Evolutionary conservation across 2,888 invertebrate genomes (phyloP).

Genomic region (Lochmaea crataegi): DNA sequence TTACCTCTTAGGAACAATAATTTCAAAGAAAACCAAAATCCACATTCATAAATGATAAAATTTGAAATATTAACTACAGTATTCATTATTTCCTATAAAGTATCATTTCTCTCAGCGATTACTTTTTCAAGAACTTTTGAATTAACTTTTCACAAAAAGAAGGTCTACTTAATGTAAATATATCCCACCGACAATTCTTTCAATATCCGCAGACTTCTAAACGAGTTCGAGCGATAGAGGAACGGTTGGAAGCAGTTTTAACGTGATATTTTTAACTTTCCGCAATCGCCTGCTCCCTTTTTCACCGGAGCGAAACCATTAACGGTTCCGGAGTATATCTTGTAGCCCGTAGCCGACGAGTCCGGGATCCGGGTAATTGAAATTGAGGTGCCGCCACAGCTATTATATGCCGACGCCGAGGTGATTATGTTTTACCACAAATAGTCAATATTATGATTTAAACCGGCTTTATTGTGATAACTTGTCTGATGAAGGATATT

Average conservation of each 20-base stretch:
- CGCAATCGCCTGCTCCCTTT: slow-evolving; percentile 17
- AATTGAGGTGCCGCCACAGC: slow-evolving; percentile 51
- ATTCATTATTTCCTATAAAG: neutral
- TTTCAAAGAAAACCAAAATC: neutral
- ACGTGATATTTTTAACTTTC: slow-evolving; percentile 30
- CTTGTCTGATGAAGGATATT: slow-evolving; percentile 18
- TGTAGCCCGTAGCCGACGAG: slow-evolving; percentile 36
- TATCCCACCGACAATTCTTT: neutral
- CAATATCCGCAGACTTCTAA: neutral
- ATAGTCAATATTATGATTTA: slow-evolving; percentile 48
- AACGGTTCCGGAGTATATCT: slow-evolving; percentile 42
- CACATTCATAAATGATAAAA: neutral
- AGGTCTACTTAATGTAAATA: neutral
- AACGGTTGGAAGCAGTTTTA: slow-evolving; percentile 8
- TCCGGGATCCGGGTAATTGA: slow-evolving; percentile 51
- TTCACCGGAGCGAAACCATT: slow-evolving; percentile 32
- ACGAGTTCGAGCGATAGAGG: slow-evolving; percentile 10
- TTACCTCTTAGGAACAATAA: too few species aligned
- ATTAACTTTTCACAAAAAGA: neutral
- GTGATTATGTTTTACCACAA: slow-evolving; percentile 48
- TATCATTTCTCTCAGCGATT: neutral
- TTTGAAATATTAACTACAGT: neutral
- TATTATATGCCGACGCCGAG: slow-evolving; percentile 47
- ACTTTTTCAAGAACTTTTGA: neutral
- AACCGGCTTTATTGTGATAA: slow-evolving; percentile 41